These are phyloP conservation scores for Cinclus cinclus DNA, from an alignment of 2,113 vertebrate species.

Conservation along the genomic window DNA sequence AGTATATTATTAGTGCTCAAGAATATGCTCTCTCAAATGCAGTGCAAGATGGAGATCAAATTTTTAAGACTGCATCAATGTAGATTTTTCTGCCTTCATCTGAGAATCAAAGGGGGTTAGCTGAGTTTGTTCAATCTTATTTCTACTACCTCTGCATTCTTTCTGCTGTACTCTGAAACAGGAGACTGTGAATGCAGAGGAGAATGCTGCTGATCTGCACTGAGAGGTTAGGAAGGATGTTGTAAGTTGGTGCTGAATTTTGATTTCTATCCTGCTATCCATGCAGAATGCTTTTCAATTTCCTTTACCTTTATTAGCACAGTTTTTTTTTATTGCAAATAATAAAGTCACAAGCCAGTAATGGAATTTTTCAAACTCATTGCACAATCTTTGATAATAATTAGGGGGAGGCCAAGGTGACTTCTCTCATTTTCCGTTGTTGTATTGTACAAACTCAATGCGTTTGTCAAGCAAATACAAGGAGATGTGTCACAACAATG, in stretches of 20 bases:
- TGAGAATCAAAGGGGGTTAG: neutral
- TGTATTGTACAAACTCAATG: neutral
- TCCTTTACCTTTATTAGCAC: neutral
- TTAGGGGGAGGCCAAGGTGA: neutral
- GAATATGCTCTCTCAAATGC: neutral
- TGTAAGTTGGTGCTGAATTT: neutral
- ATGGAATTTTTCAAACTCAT: slow-evolving; percentile 16
- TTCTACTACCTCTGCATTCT: neutral
- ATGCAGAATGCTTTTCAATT: neutral
- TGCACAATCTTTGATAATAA: neutral
- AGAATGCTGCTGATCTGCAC: neutral
- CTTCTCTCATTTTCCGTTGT: neutral
- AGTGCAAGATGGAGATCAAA: neutral
- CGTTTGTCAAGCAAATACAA: neutral
- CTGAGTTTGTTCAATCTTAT: neutral
- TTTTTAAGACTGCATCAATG: neutral
- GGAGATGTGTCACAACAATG: neutral
- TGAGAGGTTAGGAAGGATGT: neutral
- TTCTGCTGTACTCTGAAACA: neutral
- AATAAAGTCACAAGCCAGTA: neutral
- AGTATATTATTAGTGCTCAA: neutral
- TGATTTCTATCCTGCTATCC: neutral
- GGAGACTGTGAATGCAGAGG: neutral
- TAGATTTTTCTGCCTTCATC: neutral
- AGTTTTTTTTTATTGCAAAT: neutral